Base-by-base conservation (phyloP, 2,888 invertebrate genomes). In the Meghimatium bilineatum region DNA sequence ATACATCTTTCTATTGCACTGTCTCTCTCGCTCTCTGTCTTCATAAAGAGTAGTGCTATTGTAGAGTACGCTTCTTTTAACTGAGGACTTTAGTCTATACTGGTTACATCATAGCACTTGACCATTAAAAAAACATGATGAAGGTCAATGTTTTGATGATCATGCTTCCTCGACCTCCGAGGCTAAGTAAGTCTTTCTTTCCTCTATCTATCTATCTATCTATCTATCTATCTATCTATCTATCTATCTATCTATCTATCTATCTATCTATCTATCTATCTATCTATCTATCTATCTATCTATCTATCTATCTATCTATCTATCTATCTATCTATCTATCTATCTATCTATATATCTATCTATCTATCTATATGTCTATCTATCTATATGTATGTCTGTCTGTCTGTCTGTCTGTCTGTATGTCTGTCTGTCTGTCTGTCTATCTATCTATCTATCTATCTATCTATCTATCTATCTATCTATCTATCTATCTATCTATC, bases 171-270 rank as follows among this genome's bases (percentile, higher is more conserved):
- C 34, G 34, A 5, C 36, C 23, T 69, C 20, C 20, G 5, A 36
- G 2, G 29, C 23, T 36, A 34, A n/a, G n/a, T n/a, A n/a, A n/a
- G 2, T 32, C 32, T 10, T 20, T 26, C 20, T 3, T 69, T 26
- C 32, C 20, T 36, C 6, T 66, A 29, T 66, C 66, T 66, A n/a
- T 66, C 1, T 29, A 29, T n/a, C 66, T 66, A 29, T 29, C 29
- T 66, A 29, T 66, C 66, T 66, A 66, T 66, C 29, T 66, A n/a
- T 66, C 66, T 29, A 29, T 29, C 29, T 66, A 66, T 29, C 66
- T 66, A n/a, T 66, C 66, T 66, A 29, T 29, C 66, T 66, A 29
- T 66, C n/a, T 66, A 29, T 66, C 66, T 66, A n/a, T 66, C 29
- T 66, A 66, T 66, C 29, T 56, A 5, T 56, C 56, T 17, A 5